phyloP scores from a whole-genome alignment of 2,113 vertebrate genomes.

The Catagonus wagneri region DNA sequence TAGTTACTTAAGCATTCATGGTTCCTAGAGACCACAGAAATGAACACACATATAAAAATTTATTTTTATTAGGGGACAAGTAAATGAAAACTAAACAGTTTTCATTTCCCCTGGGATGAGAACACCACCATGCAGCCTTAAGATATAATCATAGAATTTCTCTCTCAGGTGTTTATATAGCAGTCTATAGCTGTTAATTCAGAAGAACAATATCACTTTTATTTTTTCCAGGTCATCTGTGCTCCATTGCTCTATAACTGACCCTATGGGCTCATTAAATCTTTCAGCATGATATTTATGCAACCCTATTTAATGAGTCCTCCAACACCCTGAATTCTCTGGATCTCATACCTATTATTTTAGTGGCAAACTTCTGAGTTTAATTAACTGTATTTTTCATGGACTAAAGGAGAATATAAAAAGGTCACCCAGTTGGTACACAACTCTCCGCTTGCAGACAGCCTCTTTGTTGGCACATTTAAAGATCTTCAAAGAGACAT shows the following conservation, averaged over 20 bases:
- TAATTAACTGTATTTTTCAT: conserved; percentile 72
- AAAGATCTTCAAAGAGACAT: conserved; percentile 25
- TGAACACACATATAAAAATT: background rate
- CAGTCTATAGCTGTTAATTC: conserved; percentile 74
- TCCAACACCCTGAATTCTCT: conserved; percentile 74
- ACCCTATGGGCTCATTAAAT: conserved; percentile 80
- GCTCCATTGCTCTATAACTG: conserved; percentile 70
- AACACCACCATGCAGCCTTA: conserved; percentile 47
- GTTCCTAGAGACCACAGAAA: background rate
- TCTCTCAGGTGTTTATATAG: conserved; percentile 65
- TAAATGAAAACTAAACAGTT: conserved; percentile 49
- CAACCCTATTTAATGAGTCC: conserved; percentile 76
- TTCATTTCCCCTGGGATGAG: conserved; percentile 50
- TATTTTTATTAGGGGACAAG: background rate
- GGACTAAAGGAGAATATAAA: conserved; percentile 55
- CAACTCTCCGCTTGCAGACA: background rate
- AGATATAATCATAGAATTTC: conserved; percentile 70
- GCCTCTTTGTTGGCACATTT: background rate
- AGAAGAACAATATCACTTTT: conserved; percentile 73
- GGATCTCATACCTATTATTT: conserved; percentile 78
- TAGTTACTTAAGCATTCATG: background rate
- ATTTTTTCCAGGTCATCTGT: conserved; percentile 79
- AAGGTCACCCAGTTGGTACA: background rate
- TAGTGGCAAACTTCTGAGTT: conserved; percentile 63
- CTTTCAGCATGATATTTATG: conserved; percentile 79